A percentile compares a stretch with the other conserved stretches of the same genome.
These are phyloP conservation scores for Rotaria macrura DNA, from an alignment of 2,888 invertebrate species.

Conservation along the genomic window DNA sequence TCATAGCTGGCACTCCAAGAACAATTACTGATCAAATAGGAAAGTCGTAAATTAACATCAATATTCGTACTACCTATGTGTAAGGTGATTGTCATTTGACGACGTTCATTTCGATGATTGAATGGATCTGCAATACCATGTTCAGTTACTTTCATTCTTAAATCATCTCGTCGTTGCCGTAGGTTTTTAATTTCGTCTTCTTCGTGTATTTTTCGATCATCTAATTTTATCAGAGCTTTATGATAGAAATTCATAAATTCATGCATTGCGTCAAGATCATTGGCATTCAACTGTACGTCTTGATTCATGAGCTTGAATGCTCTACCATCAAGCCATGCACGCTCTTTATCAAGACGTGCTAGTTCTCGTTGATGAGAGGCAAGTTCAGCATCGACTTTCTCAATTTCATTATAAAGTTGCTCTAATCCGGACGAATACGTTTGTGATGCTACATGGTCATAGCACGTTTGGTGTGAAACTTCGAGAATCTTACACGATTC, in stretches of 20 bases:
- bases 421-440: background rate
- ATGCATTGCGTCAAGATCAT: background rate
- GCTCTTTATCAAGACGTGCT: background rate
- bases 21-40: conserved; percentile 48
- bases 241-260: conserved; percentile 5
- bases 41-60: conserved; percentile 37
- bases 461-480: background rate
- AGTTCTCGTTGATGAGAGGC: background rate
- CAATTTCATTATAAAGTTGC: background rate
- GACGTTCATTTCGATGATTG: background rate
- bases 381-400: background rate
- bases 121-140: background rate
- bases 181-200: conserved; percentile 13
- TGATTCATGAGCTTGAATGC: background rate
- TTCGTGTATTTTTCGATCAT: background rate
- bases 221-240: background rate
- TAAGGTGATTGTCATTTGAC: conserved; percentile 24
- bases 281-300: background rate
- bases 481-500: background rate
- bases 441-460: background rate
- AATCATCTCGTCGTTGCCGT: background rate
- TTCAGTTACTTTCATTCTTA: background rate
- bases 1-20: conserved; percentile 51
- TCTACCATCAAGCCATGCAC: background rate
- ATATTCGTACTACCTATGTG: background rate